A percentile compares a stretch with the other conserved stretches of the same genome.
These are phyloP conservation scores for Saccopteryx leptura DNA, from an alignment of 2,113 vertebrate genomes.

Conservation along the genomic window DNA sequence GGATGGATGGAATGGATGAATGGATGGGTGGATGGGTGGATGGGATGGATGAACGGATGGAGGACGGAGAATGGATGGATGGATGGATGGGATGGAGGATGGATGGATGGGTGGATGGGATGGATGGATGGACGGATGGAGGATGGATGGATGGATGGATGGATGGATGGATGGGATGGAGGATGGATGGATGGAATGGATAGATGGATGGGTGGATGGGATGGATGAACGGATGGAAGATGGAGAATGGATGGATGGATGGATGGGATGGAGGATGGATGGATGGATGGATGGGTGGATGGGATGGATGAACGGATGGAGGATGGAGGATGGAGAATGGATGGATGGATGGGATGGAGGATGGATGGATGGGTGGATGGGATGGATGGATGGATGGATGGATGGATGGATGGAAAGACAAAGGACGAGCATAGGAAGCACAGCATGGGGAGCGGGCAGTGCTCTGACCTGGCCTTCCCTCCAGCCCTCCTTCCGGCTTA, in stretches of 20 bases:
- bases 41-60: neutral
- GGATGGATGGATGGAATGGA: too few relatives aligned
- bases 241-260: neutral
- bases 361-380: neutral
- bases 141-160: neutral
- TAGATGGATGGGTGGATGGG: neutral
- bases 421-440: neutral
- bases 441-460: too few relatives aligned
- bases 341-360: too few relatives aligned
- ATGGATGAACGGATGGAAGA: too few relatives aligned
- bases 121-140: neutral
- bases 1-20: neutral
- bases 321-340: too few relatives aligned
- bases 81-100: neutral
- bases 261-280: neutral
- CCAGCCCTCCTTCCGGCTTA: constrained; percentile 44
- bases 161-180: neutral
- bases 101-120: neutral
- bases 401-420: neutral
- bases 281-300: too few relatives aligned
- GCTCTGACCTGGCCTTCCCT: neutral
- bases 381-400: neutral
- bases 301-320: too few relatives aligned
- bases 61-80: neutral
- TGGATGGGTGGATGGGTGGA: neutral